These are phyloP conservation scores for Eulemur rufifrons DNA, from an alignment of 2,113 vertebrate genomes.

Conservation along the genomic window DNA sequence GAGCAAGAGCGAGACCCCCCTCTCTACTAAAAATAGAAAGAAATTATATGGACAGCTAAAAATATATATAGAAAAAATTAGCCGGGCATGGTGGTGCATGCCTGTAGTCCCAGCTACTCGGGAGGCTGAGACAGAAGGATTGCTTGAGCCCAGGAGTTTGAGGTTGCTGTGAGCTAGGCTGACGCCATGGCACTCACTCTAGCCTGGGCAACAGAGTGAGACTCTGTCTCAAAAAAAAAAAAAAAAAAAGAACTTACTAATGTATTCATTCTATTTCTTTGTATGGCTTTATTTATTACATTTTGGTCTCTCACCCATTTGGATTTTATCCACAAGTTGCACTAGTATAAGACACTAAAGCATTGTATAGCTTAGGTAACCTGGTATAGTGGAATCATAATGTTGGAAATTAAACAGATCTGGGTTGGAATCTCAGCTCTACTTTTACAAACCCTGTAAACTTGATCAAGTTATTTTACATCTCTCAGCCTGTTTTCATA, in stretches of 20 bases:
- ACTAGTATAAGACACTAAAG: background rate
- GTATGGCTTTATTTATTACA: background rate
- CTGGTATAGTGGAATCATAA: background rate
- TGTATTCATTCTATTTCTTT: background rate
- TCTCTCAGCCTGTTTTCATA: background rate
- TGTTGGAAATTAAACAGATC: background rate
- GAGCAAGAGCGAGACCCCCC: no score
- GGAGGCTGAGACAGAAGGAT: no score
- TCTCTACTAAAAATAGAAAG: no score
- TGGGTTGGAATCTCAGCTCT: background rate
- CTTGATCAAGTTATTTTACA: background rate
- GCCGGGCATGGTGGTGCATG: no score
- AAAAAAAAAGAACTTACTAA: background rate
- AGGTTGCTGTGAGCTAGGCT: no score
- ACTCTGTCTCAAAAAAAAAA: no score
- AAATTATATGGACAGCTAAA: no score
- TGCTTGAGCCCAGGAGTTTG: no score
- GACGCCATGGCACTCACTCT: no score
- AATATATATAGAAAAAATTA: no score
- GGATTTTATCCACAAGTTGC: background rate
- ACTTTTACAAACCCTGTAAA: background rate
- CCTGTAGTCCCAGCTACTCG: no score
- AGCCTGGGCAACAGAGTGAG: no score
- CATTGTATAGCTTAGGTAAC: background rate
- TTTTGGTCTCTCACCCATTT: background rate